Evolutionary conservation across 2,888 invertebrate genomes (phyloP).

Genomic region (Timema podura): DNA sequence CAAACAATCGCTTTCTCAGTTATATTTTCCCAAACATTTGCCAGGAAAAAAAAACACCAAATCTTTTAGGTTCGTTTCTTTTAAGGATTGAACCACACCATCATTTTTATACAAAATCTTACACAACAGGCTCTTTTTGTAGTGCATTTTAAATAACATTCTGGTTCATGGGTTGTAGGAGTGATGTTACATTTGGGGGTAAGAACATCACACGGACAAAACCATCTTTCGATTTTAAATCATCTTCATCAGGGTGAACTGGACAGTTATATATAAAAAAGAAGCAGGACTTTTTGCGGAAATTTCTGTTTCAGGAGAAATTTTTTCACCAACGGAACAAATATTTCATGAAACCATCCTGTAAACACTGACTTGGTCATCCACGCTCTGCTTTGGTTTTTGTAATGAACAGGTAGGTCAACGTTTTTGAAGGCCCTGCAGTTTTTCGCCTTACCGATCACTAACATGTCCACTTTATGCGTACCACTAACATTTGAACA

Average conservation of each 20-base stretch:
- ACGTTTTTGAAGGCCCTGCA: neutral
- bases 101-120: conserved; percentile 11
- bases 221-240: neutral
- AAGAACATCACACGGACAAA: conserved; percentile 6
- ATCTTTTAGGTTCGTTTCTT: conserved; percentile 1
- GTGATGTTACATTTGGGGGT: neutral
- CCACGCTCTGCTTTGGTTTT: conserved; percentile 21
- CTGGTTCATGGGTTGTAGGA: neutral
- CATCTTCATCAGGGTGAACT: conserved; percentile 3
- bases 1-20: neutral
- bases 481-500: conserved; percentile 38
- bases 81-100: conserved; percentile 6
- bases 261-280: neutral
- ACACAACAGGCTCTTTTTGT: neutral
- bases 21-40: neutral
- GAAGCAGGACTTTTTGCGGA: neutral
- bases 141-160: conserved; percentile 1
- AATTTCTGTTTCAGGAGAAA: neutral
- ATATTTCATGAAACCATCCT: conserved; percentile 11
- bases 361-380: conserved; percentile 4
- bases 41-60: neutral
- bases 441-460: conserved; percentile 24
- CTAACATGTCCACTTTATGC: conserved; percentile 34
- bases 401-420: conserved; percentile 35
- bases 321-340: neutral